Conservation (phyloP, 1,140 invertebrate genomes). For the Platorchestia sp. region DNA sequence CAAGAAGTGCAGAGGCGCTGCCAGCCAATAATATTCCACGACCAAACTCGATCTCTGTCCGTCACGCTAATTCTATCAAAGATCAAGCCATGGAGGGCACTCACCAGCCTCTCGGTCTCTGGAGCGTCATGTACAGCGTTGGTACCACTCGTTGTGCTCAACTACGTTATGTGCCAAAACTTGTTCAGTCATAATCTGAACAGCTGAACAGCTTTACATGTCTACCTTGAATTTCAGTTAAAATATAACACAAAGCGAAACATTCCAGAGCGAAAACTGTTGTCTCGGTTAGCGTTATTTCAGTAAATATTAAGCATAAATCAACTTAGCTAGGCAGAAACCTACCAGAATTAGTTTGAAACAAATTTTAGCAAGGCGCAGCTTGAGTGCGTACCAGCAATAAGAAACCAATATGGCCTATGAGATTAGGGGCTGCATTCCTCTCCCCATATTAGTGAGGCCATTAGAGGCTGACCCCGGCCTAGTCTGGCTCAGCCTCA, state of each 20-base stretch:
- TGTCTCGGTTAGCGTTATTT: neutral
- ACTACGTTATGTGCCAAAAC: neutral
- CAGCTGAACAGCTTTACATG: neutral
- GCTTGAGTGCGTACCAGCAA: neutral
- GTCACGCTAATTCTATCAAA: neutral
- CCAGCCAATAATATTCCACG: neutral
- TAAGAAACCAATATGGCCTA: constrained; percentile 51
- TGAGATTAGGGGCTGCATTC: constrained; percentile 36
- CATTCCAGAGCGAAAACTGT: neutral
- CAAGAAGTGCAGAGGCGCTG: neutral
- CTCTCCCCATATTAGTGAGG: constrained; percentile 18
- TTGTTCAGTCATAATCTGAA: neutral
- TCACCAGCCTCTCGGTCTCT: neutral
- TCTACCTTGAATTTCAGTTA: neutral
- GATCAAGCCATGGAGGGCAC: neutral
- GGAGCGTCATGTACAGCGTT: neutral
- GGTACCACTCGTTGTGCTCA: neutral
- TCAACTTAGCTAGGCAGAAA: neutral
- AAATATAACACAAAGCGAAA: neutral
- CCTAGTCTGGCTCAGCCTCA: neutral
- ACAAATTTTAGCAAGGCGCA: neutral
- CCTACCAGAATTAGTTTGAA: neutral
- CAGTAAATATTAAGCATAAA: neutral
- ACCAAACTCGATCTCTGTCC: neutral
- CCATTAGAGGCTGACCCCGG: neutral